Evolutionary conservation across 92 coral and sea anemone species (phyloP).

Genomic region (Montipora capitata): DNA sequence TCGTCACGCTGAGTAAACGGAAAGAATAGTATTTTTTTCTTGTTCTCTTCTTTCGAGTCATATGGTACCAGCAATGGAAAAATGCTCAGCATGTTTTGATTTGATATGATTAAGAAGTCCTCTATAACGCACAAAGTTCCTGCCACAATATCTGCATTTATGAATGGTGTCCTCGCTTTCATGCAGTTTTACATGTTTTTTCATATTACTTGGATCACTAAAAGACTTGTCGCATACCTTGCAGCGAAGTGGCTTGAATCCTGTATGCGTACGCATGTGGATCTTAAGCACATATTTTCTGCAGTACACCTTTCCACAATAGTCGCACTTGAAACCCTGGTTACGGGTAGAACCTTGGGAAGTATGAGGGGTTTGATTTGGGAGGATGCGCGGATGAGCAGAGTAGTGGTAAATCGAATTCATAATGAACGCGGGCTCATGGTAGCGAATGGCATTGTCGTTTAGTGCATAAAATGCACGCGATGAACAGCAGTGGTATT

Average conservation of each 20-base stretch:
- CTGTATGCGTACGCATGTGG: constrained; percentile 99
- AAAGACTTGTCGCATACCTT: constrained; percentile 98
- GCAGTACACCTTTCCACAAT: constrained; percentile 98
- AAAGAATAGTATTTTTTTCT: too few species aligned
- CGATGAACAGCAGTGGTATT: constrained; percentile 23
- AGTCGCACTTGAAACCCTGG: constrained; percentile 96
- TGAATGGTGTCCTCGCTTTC: constrained; percentile 96
- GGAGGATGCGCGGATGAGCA: constrained; percentile 59
- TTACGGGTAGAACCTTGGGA: constrained; percentile 60
- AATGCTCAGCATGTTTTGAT: constrained; percentile 82
- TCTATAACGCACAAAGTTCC: constrained; percentile 91
- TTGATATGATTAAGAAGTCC: constrained; percentile 90
- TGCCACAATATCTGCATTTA: constrained; percentile 94
- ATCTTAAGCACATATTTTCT: constrained; percentile 96
- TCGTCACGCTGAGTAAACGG: too few species aligned
- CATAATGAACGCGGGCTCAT: constrained; percentile 57
- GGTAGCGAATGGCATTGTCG: constrained; percentile 4
- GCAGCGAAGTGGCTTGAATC: constrained; percentile 97
- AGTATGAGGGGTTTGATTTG: constrained; percentile 49
- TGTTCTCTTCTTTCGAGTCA: too few species aligned
- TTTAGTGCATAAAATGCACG: background rate
- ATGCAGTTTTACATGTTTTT: constrained; percentile 95
- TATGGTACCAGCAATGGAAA: constrained; percentile 13
- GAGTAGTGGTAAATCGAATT: constrained; percentile 67
- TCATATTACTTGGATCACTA: constrained; percentile 99